Conservation (phyloP, 2,797 vertebrate species). For the Hoplostethus mediterraneus region DNA sequence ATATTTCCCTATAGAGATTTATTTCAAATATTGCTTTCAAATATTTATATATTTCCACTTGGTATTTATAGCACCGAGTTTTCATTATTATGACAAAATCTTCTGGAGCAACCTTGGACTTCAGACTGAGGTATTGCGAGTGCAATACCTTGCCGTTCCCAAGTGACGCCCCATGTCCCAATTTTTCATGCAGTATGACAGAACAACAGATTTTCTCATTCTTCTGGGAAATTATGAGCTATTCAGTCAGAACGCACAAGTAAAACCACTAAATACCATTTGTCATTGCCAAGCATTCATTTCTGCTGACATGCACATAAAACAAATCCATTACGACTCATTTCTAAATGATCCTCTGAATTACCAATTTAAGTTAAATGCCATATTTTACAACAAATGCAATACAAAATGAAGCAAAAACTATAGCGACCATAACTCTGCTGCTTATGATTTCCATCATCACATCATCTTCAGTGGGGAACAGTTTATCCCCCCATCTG, state of each 20-base stretch:
- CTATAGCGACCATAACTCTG: conserved; percentile 4
- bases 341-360: conserved; percentile 1
- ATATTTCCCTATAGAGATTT: conserved; percentile 5
- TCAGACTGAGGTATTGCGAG: neutral
- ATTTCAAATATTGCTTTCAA: conserved; percentile 23
- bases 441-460: conserved; percentile 41
- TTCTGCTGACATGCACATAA: neutral
- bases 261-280: neutral
- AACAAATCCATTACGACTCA: neutral
- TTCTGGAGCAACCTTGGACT: neutral
- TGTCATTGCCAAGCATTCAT: neutral
- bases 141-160: neutral
- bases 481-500: conserved; percentile 75
- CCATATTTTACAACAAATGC: conserved; percentile 12
- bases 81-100: conserved; percentile 4
- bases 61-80: neutral
- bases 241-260: neutral
- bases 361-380: neutral
- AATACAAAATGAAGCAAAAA: neutral
- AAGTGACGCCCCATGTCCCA: neutral
- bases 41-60: conserved; percentile 17
- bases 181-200: neutral
- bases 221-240: neutral
- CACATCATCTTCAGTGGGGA: conserved; percentile 55
- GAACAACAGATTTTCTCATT: neutral